These are phyloP conservation scores for Collichthys lucidus DNA, from an alignment of 2,113 vertebrate genomes.

Conservation along the genomic window DNA sequence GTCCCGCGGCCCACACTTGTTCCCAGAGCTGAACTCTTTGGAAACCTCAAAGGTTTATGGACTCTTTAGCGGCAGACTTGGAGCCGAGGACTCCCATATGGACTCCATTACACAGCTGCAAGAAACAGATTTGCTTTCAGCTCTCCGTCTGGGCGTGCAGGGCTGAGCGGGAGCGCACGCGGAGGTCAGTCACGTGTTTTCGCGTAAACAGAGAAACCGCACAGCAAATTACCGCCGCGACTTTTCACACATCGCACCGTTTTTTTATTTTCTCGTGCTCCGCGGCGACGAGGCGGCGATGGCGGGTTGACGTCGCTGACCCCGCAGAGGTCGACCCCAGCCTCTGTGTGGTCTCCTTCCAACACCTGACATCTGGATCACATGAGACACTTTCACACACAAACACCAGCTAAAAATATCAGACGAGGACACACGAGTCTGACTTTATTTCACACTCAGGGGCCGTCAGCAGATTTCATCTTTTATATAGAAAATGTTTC, in stretches of 20 bases:
- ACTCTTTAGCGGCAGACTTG: constrained; percentile 26
- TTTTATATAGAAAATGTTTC: not conserved
- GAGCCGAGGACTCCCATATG: constrained; percentile 50
- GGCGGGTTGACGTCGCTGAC: not conserved
- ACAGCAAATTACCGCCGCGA: not conserved
- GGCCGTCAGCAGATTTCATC: not conserved
- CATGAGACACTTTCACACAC: constrained; percentile 44
- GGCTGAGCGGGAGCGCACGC: not conserved
- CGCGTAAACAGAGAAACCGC: constrained; percentile 2
- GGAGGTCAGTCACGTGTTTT: constrained; percentile 41
- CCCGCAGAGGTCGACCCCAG: constrained; percentile 36
- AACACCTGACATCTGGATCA: constrained; percentile 57
- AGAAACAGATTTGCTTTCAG: constrained; percentile 70
- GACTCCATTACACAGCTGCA: constrained; percentile 68
- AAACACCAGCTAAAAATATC: constrained; percentile 37
- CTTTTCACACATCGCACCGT: not conserved
- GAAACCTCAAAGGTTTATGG: constrained; percentile 45
- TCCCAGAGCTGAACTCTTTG: constrained; percentile 48
- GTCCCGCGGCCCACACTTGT: constrained; percentile 35
- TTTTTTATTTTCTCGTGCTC: too few species aligned
- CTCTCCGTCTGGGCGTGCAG: constrained; percentile 33
- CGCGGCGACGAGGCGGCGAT: too few species aligned
- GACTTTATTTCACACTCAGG: not conserved
- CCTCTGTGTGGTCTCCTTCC: constrained; percentile 59
- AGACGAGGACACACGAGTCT: not conserved